phyloP scores from a whole-genome alignment of 1,140 invertebrate genomes.

The Popillia japonica region DNA sequence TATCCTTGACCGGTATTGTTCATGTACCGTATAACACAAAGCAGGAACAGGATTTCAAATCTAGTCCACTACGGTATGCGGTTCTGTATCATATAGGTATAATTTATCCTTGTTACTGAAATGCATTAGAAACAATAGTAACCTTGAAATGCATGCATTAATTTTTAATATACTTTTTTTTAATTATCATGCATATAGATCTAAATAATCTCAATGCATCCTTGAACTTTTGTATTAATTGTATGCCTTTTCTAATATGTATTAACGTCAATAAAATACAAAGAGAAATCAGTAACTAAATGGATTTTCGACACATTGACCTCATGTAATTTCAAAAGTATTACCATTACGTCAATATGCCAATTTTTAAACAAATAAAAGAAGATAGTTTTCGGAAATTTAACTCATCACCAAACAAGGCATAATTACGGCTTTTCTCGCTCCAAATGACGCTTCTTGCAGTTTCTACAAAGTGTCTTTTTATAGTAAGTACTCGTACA shows the following conservation, averaged over 20 bases:
- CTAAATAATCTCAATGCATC: constrained; percentile 38
- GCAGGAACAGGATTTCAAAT: constrained; percentile 42
- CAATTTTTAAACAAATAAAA: too few relatives aligned
- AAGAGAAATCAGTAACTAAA: not conserved
- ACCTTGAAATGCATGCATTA: constrained; percentile 40
- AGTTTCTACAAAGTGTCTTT: too few relatives aligned
- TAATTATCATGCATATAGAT: constrained; percentile 33
- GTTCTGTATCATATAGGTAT: constrained; percentile 32
- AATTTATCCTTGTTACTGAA: constrained; percentile 41
- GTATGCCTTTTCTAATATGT: constrained; percentile 12
- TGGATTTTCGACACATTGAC: not conserved
- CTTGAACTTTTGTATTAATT: constrained; percentile 41
- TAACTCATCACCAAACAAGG: too few relatives aligned
- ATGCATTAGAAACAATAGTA: constrained; percentile 40
- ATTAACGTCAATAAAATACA: constrained; percentile 9
- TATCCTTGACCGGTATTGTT: constrained; percentile 40
- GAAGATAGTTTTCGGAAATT: too few relatives aligned
- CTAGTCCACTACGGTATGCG: constrained; percentile 37
- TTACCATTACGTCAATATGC: not conserved
- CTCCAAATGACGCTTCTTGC: too few relatives aligned
- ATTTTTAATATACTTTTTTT: constrained; percentile 41
- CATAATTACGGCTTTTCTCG: too few relatives aligned
- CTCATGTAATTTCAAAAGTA: not conserved
- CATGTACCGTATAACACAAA: not conserved
- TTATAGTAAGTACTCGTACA: too few relatives aligned